Percentiles rank a stretch among this genome's conserved stretches.
phyloP scores from a whole-genome alignment of 2,113 vertebrate species.

The Columba janthina region DNA sequence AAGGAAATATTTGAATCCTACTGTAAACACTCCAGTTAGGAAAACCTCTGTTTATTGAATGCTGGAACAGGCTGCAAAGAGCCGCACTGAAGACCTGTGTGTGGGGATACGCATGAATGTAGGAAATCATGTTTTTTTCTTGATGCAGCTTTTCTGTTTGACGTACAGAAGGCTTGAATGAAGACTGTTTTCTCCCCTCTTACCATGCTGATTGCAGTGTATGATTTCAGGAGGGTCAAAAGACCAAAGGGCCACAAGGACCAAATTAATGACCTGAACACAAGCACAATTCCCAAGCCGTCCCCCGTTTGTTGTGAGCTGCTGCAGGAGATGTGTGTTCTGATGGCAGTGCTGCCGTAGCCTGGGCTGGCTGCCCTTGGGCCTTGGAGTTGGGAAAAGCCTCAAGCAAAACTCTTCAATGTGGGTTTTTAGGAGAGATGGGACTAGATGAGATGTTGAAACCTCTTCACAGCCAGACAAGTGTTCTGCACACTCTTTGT shows the following conservation, averaged over 20 bases:
- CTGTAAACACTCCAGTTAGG: not conserved
- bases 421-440: not conserved
- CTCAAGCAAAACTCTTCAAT: not conserved
- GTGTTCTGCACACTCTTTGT: not conserved
- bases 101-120: too few relatives aligned
- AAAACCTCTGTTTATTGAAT: not conserved
- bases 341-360: not conserved
- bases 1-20: not conserved
- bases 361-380: not conserved
- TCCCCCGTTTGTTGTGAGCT: accelerated
- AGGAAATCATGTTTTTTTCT: not conserved
- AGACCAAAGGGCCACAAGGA: not conserved
- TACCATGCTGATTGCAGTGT: not conserved
- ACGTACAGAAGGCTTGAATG: not conserved
- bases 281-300: not conserved
- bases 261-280: not conserved
- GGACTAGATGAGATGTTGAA: not conserved
- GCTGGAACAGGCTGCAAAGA: not conserved
- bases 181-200: not conserved
- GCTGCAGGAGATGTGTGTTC: not conserved
- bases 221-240: not conserved
- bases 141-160: not conserved
- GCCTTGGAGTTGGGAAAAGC: not conserved
- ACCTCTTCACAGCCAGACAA: not conserved
- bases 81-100: not conserved